Conservation (phyloP, 2,888 invertebrate species). For the Tribolium freemani region DNA sequence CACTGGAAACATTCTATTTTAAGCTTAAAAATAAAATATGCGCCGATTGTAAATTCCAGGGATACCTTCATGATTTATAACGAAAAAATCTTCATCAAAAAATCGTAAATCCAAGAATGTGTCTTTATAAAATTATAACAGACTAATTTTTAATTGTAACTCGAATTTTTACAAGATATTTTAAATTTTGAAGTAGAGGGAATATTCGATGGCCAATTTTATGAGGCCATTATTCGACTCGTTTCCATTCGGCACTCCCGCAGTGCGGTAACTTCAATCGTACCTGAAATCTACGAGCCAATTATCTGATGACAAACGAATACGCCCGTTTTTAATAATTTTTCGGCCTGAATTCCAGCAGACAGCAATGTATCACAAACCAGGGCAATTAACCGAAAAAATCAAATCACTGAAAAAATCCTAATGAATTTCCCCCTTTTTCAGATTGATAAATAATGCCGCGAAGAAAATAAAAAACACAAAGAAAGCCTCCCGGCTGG, state of each 20-base stretch:
- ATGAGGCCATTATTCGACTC: constrained; percentile 5
- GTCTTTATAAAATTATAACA: no score
- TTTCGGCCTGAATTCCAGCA: constrained; percentile 14
- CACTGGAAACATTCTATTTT: background rate
- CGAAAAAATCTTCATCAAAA: no score
- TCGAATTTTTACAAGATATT: no score
- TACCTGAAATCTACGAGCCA: constrained; percentile 32
- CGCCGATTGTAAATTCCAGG: background rate
- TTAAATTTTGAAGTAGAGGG: no score
- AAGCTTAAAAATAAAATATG: background rate
- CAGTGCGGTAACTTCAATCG: constrained; percentile 21
- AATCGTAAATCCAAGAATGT: background rate
- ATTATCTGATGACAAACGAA: constrained; percentile 32
- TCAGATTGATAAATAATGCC: constrained; percentile 33
- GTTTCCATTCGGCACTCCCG: constrained; percentile 9
- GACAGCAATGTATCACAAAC: constrained; percentile 23
- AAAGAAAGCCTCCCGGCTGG: constrained; percentile 31
- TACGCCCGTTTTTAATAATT: constrained; percentile 23
- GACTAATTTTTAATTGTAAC: no score
- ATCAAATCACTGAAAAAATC: constrained; percentile 2
- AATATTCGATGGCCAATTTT: background rate
- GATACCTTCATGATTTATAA: background rate
- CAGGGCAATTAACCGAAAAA: constrained; percentile 15
- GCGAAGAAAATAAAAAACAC: constrained; percentile 39
- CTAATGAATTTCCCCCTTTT: background rate